These are phyloP conservation scores for Dromococcyx pavoninus DNA, from an alignment of 2,797 vertebrate genomes.

Conservation along the genomic window DNA sequence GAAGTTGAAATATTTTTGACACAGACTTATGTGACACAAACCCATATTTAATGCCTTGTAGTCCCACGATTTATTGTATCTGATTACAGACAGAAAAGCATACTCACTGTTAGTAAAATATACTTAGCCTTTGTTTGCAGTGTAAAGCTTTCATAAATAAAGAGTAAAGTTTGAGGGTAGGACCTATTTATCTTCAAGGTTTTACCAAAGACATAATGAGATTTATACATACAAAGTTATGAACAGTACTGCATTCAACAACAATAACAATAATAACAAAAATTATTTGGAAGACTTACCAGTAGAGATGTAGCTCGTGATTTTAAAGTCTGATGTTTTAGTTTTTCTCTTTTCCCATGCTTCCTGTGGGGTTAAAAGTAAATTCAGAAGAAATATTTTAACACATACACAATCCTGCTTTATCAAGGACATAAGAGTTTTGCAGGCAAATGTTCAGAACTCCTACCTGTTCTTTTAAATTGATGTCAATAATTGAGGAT, in stretches of 20 bases:
- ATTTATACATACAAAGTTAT: background rate
- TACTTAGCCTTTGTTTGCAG: background rate
- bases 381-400: background rate
- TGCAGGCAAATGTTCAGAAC: background rate
- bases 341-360: slow-evolving; percentile 58
- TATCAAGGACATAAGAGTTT: background rate
- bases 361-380: slow-evolving; percentile 59
- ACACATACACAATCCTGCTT: background rate
- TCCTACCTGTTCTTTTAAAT: slow-evolving; percentile 4
- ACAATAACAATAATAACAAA: background rate
- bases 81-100: background rate
- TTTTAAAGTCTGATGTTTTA: slow-evolving; percentile 81
- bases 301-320: slow-evolving; percentile 71
- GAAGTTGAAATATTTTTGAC: background rate
- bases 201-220: background rate
- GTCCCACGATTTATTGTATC: background rate
- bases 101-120: background rate
- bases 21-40: background rate
- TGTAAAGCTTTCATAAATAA: background rate
- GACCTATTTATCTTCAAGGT: background rate
- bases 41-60: background rate
- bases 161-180: background rate
- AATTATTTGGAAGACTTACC: slow-evolving; percentile 28
- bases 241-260: background rate
- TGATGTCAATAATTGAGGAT: background rate